Evolutionary conservation across 1,140 invertebrate species (phyloP), one percentile per base, ranked within the genome.

Genomic region (Onthophagus taurus): DNA sequence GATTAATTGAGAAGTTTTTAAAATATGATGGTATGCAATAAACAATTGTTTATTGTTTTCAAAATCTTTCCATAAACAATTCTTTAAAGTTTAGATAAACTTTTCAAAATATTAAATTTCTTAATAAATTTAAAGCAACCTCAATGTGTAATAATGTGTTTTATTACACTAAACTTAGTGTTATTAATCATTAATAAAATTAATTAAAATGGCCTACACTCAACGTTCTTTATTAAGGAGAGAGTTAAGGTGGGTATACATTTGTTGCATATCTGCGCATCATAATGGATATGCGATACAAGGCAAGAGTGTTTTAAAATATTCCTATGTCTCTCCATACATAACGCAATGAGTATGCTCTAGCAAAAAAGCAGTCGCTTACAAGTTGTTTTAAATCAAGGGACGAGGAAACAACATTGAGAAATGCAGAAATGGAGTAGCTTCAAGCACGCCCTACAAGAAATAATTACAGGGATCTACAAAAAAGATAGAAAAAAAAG

Each of bases 51-150:
- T n/a, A n/a, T n/a, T n/a, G n/a, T n/a, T n/a, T n/a, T n/a, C n/a
- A n/a, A n/a, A n/a, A n/a, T n/a, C n/a, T n/a, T n/a, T n/a, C n/a
- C n/a, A n/a, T n/a, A n/a, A n/a, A n/a, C n/a, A n/a, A n/a, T n/a
- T n/a, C n/a, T n/a, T n/a, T n/a, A n/a, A n/a, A n/a, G n/a, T n/a
- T n/a, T n/a, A n/a, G n/a, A n/a, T n/a, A n/a, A n/a, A n/a, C n/a
- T n/a, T n/a, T n/a, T n/a, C n/a, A n/a, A n/a, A n/a, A n/a, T n/a
- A n/a, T n/a, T n/a, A n/a, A n/a, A n/a, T n/a, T n/a, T n/a, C n/a
- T n/a, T n/a, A n/a, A n/a, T 37, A 21, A 21, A 37, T 37, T 37
- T 37, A 11, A 37, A 37, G 9, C 14, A n/a, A 12, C 13, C 13
- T 35, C 33, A 11, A 14, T 14, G 17, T 14, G n/a, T n/a, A 31